Conservation (phyloP, 2,888 invertebrate species). For the Taphrorychus bicolor region DNA sequence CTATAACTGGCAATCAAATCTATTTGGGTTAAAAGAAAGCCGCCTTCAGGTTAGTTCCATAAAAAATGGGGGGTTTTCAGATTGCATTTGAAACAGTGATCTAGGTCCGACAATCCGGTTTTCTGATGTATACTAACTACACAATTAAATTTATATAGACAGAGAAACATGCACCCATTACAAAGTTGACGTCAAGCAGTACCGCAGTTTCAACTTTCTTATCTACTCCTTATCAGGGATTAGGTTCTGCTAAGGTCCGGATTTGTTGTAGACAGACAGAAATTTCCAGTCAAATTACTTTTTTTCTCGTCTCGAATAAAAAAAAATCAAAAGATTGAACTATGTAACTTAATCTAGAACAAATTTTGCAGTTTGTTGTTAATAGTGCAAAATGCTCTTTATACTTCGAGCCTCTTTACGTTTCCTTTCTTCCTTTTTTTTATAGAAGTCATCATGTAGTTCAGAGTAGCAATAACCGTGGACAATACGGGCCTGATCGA, state of each 20-base stretch:
- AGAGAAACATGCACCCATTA: conserved; percentile 14
- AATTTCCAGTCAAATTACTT: too few relatives aligned
- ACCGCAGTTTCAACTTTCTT: background rate
- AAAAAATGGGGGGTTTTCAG: too few relatives aligned
- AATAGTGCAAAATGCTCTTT: too few relatives aligned
- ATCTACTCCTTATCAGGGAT: background rate
- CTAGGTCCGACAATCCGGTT: conserved; percentile 23
- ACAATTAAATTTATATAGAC: conserved; percentile 25
- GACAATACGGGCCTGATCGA: conserved; percentile 1
- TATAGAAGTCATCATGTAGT: too few relatives aligned
- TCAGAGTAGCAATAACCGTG: background rate
- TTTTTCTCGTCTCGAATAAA: too few relatives aligned
- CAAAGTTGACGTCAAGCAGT: background rate
- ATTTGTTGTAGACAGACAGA: too few relatives aligned
- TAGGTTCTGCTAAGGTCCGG: too few relatives aligned
- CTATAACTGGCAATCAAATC: background rate
- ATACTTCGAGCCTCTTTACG: too few relatives aligned
- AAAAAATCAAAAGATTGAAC: too few relatives aligned
- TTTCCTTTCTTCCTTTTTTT: too few relatives aligned
- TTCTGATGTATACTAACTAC: conserved; percentile 21
- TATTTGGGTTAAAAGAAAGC: conserved; percentile 12
- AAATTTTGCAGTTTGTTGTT: too few relatives aligned
- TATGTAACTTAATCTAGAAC: too few relatives aligned
- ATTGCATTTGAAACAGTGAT: conserved; percentile 4
- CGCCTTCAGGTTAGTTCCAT: conserved; percentile 1